A percentile compares a stretch with the other conserved stretches of the same genome.
These are phyloP conservation scores for Lapara coniferarum DNA, from an alignment of 2,888 invertebrate genomes.

Conservation along the genomic window DNA sequence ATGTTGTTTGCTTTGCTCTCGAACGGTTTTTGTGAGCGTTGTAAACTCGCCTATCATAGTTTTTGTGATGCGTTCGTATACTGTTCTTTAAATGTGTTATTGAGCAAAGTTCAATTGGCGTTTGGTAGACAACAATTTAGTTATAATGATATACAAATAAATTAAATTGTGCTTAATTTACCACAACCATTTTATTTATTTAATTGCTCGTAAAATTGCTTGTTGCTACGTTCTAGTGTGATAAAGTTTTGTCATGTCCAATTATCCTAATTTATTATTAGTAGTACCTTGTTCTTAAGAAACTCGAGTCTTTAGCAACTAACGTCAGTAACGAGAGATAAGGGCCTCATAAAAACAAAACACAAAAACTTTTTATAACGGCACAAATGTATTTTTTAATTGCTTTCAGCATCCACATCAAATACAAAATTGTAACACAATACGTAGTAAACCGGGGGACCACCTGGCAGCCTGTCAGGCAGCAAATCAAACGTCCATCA, in stretches of 20 bases:
- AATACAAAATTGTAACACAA: slow-evolving; percentile 42
- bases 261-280: too few relatives aligned
- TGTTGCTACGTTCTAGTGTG: too few relatives aligned
- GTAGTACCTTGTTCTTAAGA: too few relatives aligned
- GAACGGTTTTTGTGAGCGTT: slow-evolving; percentile 48
- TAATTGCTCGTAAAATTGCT: too few relatives aligned
- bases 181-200: too few relatives aligned
- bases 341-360: not conserved
- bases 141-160: slow-evolving; percentile 2
- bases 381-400: slow-evolving; percentile 17
- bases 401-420: slow-evolving; percentile 34
- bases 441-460: slow-evolving; percentile 44
- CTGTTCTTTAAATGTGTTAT: slow-evolving; percentile 7
- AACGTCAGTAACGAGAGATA: too few relatives aligned
- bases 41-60: slow-evolving; percentile 56
- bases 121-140: slow-evolving; percentile 7
- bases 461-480: slow-evolving; percentile 61
- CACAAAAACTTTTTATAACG: slow-evolving; percentile 5
- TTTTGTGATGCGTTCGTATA: slow-evolving; percentile 41
- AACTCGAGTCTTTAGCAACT: too few relatives aligned
- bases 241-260: too few relatives aligned
- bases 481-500: slow-evolving; percentile 59
- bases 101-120: slow-evolving; percentile 19
- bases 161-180: not conserved
- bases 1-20: slow-evolving; percentile 64